Conservation (phyloP, 53 echinoderm and acorn worm species). For the Antedon mediterranea region DNA sequence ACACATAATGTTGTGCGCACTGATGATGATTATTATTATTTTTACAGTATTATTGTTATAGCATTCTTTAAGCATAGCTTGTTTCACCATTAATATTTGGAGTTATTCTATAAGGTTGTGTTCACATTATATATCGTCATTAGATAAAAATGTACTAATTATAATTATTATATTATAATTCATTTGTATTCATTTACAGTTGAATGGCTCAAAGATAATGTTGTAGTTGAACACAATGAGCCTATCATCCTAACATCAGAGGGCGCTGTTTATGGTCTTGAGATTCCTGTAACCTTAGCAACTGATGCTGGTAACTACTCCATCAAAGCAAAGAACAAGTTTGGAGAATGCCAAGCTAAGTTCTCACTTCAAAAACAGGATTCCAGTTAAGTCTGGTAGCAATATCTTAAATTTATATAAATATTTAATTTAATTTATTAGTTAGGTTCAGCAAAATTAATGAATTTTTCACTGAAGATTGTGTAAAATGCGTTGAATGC, state of each 20-base stretch:
- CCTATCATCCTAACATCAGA: slow-evolving; percentile 54
- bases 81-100: no score
- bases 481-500: neutral
- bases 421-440: neutral
- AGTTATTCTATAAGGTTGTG: no score
- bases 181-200: slow-evolving; percentile 20
- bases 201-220: slow-evolving; percentile 58
- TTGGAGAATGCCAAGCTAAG: slow-evolving; percentile 69
- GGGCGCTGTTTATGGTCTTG: slow-evolving; percentile 41
- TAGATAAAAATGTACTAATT: no score
- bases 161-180: neutral
- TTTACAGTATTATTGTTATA: no score
- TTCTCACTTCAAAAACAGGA: slow-evolving; percentile 43
- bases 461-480: neutral
- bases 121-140: no score
- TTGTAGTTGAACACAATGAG: slow-evolving; percentile 62
- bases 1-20: no score
- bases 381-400: neutral
- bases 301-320: slow-evolving; percentile 67
- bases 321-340: slow-evolving; percentile 47
- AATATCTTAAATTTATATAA: no score
- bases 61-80: no score
- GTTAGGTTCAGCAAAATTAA: neutral
- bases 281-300: slow-evolving; percentile 65
- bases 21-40: no score